These are phyloP conservation scores for Sparidentex hasta DNA, from an alignment of 2,797 vertebrate species.

Conservation along the genomic window DNA sequence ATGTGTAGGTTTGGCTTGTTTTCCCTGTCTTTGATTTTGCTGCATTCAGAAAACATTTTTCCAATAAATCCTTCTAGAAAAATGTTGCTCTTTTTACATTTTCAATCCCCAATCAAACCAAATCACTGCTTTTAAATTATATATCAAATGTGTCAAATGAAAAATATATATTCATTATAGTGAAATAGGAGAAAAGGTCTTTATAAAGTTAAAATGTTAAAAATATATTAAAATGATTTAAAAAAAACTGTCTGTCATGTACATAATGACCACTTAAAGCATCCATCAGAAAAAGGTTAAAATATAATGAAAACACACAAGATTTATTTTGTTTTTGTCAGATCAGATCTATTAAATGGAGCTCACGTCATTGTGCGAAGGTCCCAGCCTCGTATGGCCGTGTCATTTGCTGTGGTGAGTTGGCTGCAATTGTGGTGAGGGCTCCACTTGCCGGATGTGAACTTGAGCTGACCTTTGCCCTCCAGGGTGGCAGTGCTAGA, in stretches of 20 bases:
- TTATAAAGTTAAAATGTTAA: no score
- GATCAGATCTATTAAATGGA: neutral
- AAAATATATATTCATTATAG: constrained; percentile 13
- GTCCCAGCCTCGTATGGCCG: constrained; percentile 94
- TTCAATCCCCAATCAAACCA: neutral
- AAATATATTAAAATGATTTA: no score
- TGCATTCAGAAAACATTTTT: neutral
- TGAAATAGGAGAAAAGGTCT: constrained; percentile 28
- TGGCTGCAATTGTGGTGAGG: constrained; percentile 97
- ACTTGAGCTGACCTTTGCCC: constrained; percentile 97
- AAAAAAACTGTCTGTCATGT: neutral
- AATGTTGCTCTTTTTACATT: constrained; percentile 19
- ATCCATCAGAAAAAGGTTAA: neutral
- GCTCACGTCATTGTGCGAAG: constrained; percentile 95
- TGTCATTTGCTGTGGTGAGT: constrained; percentile 96
- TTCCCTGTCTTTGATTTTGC: neutral
- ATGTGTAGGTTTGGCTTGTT: neutral
- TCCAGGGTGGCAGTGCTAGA: constrained; percentile 91
- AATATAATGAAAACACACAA: neutral
- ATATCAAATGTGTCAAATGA: neutral
- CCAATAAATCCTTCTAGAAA: neutral
- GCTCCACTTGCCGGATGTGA: constrained; percentile 96
- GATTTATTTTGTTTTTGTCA: neutral
- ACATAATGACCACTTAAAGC: constrained; percentile 15
- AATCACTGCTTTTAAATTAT: constrained; percentile 19